Evolutionary conservation across 2,113 vertebrate species (phyloP).

Genomic region (Brachyhypopomus occidentalis): DNA sequence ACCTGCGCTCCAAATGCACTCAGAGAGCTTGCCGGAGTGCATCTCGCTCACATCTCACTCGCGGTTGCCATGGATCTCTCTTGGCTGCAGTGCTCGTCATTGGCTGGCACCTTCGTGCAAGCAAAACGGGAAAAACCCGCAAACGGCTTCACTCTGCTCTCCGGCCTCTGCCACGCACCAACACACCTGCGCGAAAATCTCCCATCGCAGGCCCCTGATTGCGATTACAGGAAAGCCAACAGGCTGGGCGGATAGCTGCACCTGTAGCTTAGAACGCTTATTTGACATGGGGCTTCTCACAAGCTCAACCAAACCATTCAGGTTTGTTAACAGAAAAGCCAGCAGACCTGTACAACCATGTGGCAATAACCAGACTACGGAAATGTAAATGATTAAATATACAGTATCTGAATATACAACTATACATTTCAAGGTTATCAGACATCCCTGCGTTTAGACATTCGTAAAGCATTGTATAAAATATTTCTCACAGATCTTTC

Average conservation of each 20-base stretch:
- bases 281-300: not conserved
- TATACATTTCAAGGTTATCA: not conserved
- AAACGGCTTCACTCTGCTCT: constrained; percentile 9
- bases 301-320: not conserved
- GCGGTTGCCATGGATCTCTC: not conserved
- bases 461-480: constrained; percentile 10
- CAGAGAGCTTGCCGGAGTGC: not conserved
- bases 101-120: constrained; percentile 22
- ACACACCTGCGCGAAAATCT: not conserved
- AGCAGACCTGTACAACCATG: not conserved
- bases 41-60: not conserved
- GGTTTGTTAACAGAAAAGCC: not conserved
- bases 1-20: not conserved
- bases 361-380: not conserved
- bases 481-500: not conserved
- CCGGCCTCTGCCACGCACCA: not conserved
- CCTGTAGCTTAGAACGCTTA: not conserved
- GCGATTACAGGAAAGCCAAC: not conserved
- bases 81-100: not conserved
- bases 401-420: not conserved
- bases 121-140: not conserved
- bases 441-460: too few relatives aligned
- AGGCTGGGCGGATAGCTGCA: not conserved
- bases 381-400: not conserved
- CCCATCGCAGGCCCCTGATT: not conserved